Conservation (phyloP, 2,888 invertebrate species). For the Priocnemis perturbator region DNA sequence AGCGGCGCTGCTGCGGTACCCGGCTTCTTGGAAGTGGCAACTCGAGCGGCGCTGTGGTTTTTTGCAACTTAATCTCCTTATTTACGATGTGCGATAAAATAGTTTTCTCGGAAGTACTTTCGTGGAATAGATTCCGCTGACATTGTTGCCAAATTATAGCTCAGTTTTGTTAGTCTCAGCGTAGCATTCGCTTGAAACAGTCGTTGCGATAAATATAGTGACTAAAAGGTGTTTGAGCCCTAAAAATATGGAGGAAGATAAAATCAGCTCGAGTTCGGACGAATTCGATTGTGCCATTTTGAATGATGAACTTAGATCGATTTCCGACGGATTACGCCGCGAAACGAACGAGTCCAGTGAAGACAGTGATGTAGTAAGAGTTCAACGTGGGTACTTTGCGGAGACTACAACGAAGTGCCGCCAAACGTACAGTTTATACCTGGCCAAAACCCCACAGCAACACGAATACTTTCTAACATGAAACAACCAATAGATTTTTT, state of each 20-base stretch:
- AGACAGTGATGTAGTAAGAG: not conserved
- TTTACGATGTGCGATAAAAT: slow-evolving; percentile 34
- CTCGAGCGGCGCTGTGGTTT: slow-evolving; percentile 21
- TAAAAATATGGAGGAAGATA: slow-evolving; percentile 2
- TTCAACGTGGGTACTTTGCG: not conserved
- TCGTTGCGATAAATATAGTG: not conserved
- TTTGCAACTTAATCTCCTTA: slow-evolving; percentile 19
- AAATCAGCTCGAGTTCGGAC: slow-evolving; percentile 3
- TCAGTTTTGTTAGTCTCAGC: slow-evolving; percentile 9
- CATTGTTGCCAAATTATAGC: slow-evolving; percentile 23
- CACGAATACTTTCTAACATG: not conserved
- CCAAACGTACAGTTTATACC: not conserved
- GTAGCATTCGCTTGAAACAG: slow-evolving; percentile 1
- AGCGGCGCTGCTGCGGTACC: slow-evolving; percentile 25
- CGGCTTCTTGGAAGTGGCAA: not conserved
- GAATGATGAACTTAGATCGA: slow-evolving; percentile 1
- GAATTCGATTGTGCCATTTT: slow-evolving; percentile 1
- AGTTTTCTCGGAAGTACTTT: slow-evolving; percentile 32
- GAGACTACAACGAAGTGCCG: slow-evolving; percentile 3
- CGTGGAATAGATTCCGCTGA: slow-evolving; percentile 23
- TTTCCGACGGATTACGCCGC: not conserved
- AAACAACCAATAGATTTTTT: slow-evolving; percentile 1
- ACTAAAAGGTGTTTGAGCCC: slow-evolving; percentile 1
- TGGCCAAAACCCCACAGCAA: not conserved
- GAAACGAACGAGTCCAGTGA: not conserved